Evolutionary conservation across 2,888 invertebrate species (phyloP).

Genomic region (Clusia tigrina): DNA sequence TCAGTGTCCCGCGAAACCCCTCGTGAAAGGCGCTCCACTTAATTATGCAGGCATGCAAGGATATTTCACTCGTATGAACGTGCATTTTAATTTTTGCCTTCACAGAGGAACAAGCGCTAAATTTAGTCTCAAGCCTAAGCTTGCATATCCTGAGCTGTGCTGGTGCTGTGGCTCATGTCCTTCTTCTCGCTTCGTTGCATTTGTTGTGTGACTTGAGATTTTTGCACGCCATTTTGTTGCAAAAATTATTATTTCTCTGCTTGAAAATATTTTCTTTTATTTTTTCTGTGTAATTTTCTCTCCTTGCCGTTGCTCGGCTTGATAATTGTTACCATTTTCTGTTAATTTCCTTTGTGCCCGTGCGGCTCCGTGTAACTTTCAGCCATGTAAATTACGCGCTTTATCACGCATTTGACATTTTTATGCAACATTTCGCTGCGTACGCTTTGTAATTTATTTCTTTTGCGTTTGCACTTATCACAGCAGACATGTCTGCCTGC

Average conservation of each 20-base stretch:
- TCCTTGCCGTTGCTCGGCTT: not conserved
- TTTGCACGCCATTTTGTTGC: not conserved
- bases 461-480: not conserved
- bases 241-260: not conserved
- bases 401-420: constrained; percentile 3
- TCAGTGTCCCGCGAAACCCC: not conserved
- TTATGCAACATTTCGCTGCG: constrained; percentile 3
- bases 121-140: not conserved
- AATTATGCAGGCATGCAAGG: constrained; percentile 8
- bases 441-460: not conserved
- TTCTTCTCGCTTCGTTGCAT: not conserved
- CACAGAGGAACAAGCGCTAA: not conserved
- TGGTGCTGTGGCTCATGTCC: not conserved
- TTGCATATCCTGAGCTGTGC: not conserved
- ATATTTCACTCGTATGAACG: not conserved
- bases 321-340: not conserved
- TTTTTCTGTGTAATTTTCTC: not conserved
- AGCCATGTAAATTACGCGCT: not conserved
- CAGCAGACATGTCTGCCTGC: not conserved
- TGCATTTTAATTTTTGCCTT: not conserved
- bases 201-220: not conserved
- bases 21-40: constrained; percentile 7
- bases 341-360: not conserved
- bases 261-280: not conserved
- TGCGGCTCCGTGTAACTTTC: not conserved